A percentile compares a stretch with the other conserved stretches of the same genome.
These are phyloP conservation scores for Solenopsis invicta DNA, from an alignment of 1,140 invertebrate species.

Conservation along the genomic window DNA sequence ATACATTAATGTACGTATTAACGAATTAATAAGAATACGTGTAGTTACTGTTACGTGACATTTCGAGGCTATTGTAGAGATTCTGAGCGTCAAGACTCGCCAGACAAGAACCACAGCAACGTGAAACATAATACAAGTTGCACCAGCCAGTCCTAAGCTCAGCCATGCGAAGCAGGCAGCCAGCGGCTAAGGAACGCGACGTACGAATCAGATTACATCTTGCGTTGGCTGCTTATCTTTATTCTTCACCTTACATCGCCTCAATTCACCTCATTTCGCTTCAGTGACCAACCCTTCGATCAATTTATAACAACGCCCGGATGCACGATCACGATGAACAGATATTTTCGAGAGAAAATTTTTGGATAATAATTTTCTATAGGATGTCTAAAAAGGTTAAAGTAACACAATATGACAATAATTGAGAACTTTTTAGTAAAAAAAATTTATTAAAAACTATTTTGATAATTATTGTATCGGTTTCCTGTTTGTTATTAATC, in stretches of 20 bases:
- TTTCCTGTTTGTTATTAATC: background rate
- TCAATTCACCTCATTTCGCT: conserved; percentile 83
- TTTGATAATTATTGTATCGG: background rate
- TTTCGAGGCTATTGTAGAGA: conserved; percentile 72
- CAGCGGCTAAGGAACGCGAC: conserved; percentile 84
- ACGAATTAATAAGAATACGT: conserved; percentile 45
- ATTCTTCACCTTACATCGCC: conserved; percentile 80
- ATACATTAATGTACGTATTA: background rate
- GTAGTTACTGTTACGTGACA: conserved; percentile 71
- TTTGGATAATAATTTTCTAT: conserved; percentile 3
- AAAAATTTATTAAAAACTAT: background rate
- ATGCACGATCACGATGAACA: conserved; percentile 9
- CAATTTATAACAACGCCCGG: conserved; percentile 64
- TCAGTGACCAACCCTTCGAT: conserved; percentile 75
- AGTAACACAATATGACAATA: background rate
- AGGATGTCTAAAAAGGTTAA: background rate
- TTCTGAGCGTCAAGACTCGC: conserved; percentile 68
- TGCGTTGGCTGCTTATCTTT: conserved; percentile 84
- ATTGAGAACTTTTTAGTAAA: background rate
- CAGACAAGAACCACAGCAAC: conserved; percentile 85
- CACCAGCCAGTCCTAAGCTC: conserved; percentile 85
- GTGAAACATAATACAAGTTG: conserved; percentile 87
- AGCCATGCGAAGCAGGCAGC: conserved; percentile 84
- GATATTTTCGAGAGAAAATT: conserved; percentile 4
- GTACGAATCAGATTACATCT: conserved; percentile 86